These are phyloP conservation scores for Plagodis pulveraria DNA, from an alignment of 2,888 invertebrate genomes.

Conservation along the genomic window DNA sequence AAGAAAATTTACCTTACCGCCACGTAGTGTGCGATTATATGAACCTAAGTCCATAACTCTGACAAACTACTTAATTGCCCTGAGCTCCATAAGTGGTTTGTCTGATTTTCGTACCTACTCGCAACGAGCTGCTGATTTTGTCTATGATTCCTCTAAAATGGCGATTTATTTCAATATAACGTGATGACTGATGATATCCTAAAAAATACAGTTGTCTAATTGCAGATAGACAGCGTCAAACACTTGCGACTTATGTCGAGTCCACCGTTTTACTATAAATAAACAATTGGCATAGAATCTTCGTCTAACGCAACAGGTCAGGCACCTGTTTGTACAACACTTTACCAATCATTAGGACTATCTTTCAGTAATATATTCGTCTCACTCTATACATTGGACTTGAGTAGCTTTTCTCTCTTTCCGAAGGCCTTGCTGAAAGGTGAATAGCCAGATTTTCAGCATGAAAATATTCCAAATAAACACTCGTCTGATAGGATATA, in stretches of 20 bases:
- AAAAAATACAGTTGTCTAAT: too few species aligned
- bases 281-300: conserved; percentile 47
- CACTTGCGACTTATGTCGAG: conserved; percentile 9
- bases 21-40: too few species aligned
- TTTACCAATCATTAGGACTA: conserved; percentile 35
- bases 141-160: too few species aligned
- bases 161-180: too few species aligned
- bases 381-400: conserved; percentile 36
- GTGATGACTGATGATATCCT: too few species aligned
- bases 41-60: too few species aligned
- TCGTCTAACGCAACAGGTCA: conserved; percentile 44
- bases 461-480: conserved; percentile 20
- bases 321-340: conserved; percentile 48
- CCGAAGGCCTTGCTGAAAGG: conserved; percentile 61
- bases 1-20: too few species aligned
- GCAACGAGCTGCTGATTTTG: too few species aligned
- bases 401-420: conserved; percentile 38
- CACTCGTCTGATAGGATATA: conserved; percentile 37
- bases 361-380: conserved; percentile 41
- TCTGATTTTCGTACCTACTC: too few species aligned
- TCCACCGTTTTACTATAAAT: conserved; percentile 31
- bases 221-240: neutral
- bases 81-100: too few species aligned
- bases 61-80: too few species aligned
- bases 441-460: conserved; percentile 51